Percentiles rank a stretch among this genome's conserved stretches.
Conservation (phyloP, 2,797 vertebrate genomes). For the Emydoidea blandingii region DNA sequence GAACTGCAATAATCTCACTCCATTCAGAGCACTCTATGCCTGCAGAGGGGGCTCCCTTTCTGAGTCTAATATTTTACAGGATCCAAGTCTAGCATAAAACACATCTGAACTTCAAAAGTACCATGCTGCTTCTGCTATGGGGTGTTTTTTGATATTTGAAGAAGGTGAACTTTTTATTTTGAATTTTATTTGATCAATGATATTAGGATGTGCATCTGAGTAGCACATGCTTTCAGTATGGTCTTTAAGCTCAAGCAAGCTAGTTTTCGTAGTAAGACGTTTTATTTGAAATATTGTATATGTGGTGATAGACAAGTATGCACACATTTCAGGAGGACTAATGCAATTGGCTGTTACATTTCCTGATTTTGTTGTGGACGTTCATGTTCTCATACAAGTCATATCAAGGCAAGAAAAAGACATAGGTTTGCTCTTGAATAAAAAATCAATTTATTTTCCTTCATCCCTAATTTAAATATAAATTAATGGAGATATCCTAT, state of each 20-base stretch:
- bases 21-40: neutral
- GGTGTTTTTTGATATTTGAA: constrained; percentile 26
- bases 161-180: constrained; percentile 28
- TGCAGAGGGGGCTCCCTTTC: neutral
- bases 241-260: constrained; percentile 20
- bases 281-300: constrained; percentile 49
- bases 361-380: constrained; percentile 53
- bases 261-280: constrained; percentile 47
- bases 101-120: neutral
- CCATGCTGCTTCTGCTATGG: neutral
- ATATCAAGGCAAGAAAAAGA: neutral
- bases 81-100: neutral
- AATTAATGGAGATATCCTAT: too few species aligned
- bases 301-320: constrained; percentile 23
- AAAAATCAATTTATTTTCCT: constrained; percentile 26
- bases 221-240: neutral
- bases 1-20: neutral
- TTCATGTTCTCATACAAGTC: constrained; percentile 43
- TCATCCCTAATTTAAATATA: too few species aligned
- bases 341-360: constrained; percentile 26
- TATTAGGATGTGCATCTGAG: constrained; percentile 26
- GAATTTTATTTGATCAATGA: constrained; percentile 12
- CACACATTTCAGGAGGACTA: constrained; percentile 57
- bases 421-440: neutral
- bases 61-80: constrained; percentile 27